Base-by-base conservation (phyloP, 1,140 invertebrate genomes). In the Drosophila rufa region DNA sequence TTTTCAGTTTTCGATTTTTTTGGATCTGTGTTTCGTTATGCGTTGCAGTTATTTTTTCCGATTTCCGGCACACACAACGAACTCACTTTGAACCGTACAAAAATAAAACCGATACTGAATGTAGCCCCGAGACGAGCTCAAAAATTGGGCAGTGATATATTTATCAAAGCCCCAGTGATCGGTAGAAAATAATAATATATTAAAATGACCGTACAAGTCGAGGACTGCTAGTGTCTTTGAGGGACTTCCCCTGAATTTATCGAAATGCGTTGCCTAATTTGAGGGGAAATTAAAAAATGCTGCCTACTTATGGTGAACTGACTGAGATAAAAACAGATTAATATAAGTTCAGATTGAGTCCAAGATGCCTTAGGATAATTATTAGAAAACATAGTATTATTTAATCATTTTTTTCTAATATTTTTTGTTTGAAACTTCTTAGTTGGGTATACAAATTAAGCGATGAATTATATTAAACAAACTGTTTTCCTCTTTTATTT, bases 51-150 rank as follows among this genome's bases (percentile, higher is more conserved):
- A 5, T 55, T 12, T 55, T 55, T 40, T 14, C 12, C 12, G 3
- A 56, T 25, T 38, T 40, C 9, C 15, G 6, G 12, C 33, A 25
- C 43, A 38, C 59, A 36, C 46, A 40, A 53, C 22, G n/a, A 27
- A 62, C 47, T 47, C 30, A 60, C 57, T 38, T 38, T 12, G 19
- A 42, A 62, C 60, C 60, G 33, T 17, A 62, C 60, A 27, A 36
- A 17, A 14, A 8, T 38, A 22, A 27, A 53, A 53, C 27, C 47
- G 22, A 53, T 14, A 62, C 47, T 62, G 60, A 55, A 33, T 36
- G n/a, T 57, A 0, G 2, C 22, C n/a, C 33, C 9, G 14, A 11
- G 8, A 11, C 11, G 2, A 19, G n/a, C 17, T 46, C 3, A 17
- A 22, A 17, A n/a, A 12, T 33, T 17, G 7, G n/a, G 17, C 11